These are phyloP conservation scores for Dicyrtoma fusca DNA, from an alignment of 2,888 invertebrate genomes.

Conservation along the genomic window DNA sequence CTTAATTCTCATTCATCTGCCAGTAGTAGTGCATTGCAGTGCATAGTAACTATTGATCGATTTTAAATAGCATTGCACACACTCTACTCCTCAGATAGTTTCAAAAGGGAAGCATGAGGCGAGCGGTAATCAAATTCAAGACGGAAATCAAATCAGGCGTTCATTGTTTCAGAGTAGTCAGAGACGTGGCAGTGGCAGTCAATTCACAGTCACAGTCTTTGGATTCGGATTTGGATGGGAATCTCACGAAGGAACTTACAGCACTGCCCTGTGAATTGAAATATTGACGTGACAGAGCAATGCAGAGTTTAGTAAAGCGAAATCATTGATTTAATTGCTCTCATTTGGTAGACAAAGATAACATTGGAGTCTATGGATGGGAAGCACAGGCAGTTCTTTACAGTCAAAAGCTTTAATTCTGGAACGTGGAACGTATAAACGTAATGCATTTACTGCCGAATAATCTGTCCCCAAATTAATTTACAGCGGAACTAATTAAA, in stretches of 20 bases:
- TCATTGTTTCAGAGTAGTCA: conserved; percentile 41
- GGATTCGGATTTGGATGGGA: neutral
- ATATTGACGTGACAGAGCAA: conserved; percentile 22
- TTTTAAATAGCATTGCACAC: too few relatives aligned
- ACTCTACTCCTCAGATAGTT: too few relatives aligned
- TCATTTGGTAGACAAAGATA: conserved; percentile 4
- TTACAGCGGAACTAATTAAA: too few relatives aligned
- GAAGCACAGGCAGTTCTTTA: neutral
- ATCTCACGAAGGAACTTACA: neutral
- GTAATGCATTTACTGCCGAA: too few relatives aligned
- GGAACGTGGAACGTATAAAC: neutral
- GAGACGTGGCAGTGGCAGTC: too few relatives aligned
- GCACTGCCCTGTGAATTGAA: too few relatives aligned
- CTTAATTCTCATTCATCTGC: too few relatives aligned
- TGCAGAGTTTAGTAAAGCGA: conserved; percentile 38
- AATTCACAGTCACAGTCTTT: too few relatives aligned
- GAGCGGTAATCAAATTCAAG: conserved; percentile 18
- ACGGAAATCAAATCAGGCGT: conserved; percentile 43
- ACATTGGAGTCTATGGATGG: neutral
- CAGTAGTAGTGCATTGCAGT: too few relatives aligned
- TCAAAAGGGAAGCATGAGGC: neutral
- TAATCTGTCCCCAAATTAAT: too few relatives aligned
- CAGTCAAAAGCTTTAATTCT: neutral
- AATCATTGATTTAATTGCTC: conserved; percentile 47
- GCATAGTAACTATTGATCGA: too few relatives aligned